Evolutionary conservation across 2,113 vertebrate species (phyloP), one percentile per base, ranked within the genome.

Genomic region (Bettongia penicillata): DNA sequence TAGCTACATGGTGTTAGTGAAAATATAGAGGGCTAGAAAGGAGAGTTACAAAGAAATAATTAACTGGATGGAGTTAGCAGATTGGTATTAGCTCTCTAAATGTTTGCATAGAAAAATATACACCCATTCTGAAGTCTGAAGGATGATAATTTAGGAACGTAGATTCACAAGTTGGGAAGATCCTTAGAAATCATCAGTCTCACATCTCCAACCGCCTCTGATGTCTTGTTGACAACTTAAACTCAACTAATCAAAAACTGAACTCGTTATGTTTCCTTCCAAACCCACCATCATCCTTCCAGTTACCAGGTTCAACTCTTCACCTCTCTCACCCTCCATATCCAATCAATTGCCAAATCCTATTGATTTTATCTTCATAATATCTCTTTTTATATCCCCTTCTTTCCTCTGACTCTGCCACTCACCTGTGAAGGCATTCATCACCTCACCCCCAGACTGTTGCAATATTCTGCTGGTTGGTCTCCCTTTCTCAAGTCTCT

Each of bases 1-100:
- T 43, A 84, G 68, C n/a, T 84, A 43, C 68, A 84, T 43, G 14
- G 4, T n/a, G 37, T 77, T n/a, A 84, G n/a, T 84, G 19, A 84
- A 84, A 84, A 84, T 43, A 14, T 0, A 90, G 50, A 55, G 28
- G 24, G 90, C 47, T 28, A 48, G 55, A 14, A 0, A 25, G 51
- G 43, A 8, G 43, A 53, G 53, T 37, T 12, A 8, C 0, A 12
- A 50, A 47, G 26, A 94, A 53, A 28, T 53, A 93, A 25, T 10
- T 0, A 14, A 0, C 24, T 53, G 26, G 84, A 28, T 2, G 47
- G 57, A 37, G 43, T 0, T 0, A 8, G 53, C 49, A 84, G 31
- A 77, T 43, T 43, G 7, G 19, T 84, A 84, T 43, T 43, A 84
- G 55, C 28, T 93, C 47, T 37, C 52, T 43, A n/a, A 8, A 90